A percentile compares a stretch with the other conserved stretches of the same genome.
Conservation (phyloP, 2,888 invertebrate genomes). For the Camptogramma bilineatum region DNA sequence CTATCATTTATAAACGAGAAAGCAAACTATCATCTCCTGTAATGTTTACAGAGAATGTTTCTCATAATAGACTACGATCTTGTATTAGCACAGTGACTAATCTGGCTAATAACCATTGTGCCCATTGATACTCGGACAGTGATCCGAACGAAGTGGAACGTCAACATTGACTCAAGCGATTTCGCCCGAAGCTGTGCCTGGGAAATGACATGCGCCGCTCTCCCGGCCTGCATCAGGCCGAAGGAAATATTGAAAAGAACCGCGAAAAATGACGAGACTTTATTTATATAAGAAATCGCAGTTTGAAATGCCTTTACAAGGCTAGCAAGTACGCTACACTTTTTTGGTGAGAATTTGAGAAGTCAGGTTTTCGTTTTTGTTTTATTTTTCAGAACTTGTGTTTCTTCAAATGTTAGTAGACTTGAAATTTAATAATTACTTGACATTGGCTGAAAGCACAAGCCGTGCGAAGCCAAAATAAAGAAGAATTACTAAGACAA, state of each 20-base stretch:
- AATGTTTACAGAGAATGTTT: slow-evolving; percentile 28
- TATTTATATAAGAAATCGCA: not conserved
- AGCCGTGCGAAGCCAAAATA: too few species aligned
- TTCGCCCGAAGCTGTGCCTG: slow-evolving; percentile 62
- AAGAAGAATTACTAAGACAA: too few species aligned
- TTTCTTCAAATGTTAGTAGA: too few species aligned
- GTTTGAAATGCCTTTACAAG: not conserved
- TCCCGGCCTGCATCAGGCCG: slow-evolving; percentile 57
- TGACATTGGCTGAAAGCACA: too few species aligned
- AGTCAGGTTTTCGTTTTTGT: too few species aligned
- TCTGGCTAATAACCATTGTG: slow-evolving; percentile 47
- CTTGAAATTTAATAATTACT: too few species aligned
- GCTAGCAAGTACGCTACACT: too few species aligned
- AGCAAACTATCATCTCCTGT: not conserved
- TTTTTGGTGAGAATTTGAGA: too few species aligned
- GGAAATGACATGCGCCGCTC: slow-evolving; percentile 71
- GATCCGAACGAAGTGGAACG: slow-evolving; percentile 66
- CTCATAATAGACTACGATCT: slow-evolving; percentile 7
- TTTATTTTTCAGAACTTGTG: too few species aligned
- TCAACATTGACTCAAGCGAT: slow-evolving; percentile 78
- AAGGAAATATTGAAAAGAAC: slow-evolving; percentile 58
- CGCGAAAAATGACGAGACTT: slow-evolving; percentile 13
- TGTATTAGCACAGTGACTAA: slow-evolving; percentile 33
- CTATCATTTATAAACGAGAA: too few species aligned
- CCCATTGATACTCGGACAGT: slow-evolving; percentile 41